Evolutionary conservation across 2,797 vertebrate genomes (phyloP).

Genomic region (Paedocypris micromegethes): DNA sequence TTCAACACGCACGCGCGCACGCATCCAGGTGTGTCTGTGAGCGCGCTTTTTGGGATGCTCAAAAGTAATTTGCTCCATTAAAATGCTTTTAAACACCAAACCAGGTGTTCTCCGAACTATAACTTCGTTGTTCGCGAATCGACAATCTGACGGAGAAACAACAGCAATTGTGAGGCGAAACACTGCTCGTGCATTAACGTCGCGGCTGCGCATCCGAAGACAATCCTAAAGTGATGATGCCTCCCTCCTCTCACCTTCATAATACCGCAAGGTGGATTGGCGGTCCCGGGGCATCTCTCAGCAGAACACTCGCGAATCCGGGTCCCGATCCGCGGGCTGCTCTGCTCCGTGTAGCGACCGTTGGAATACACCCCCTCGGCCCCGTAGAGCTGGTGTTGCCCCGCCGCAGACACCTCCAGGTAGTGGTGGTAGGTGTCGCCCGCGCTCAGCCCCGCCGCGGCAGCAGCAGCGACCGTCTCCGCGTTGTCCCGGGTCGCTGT

Average conservation of each 20-base stretch:
- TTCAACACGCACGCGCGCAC: too few species aligned
- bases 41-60: too few species aligned
- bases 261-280: conserved; percentile 72
- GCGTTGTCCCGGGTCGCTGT: conserved; percentile 55
- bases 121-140: too few species aligned
- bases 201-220: conserved; percentile 12
- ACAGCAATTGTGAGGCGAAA: not conserved
- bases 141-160: too few species aligned
- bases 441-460: conserved; percentile 45
- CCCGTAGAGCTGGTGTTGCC: conserved; percentile 53
- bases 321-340: conserved; percentile 60
- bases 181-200: not conserved
- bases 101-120: too few species aligned
- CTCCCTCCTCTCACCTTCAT: conserved; percentile 70
- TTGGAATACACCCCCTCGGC: conserved; percentile 68
- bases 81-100: too few species aligned
- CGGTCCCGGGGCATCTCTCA: conserved; percentile 64
- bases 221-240: conserved; percentile 30
- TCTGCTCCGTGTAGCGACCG: conserved; percentile 63
- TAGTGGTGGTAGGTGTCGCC: conserved; percentile 58
- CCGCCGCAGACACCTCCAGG: conserved; percentile 66
- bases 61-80: too few species aligned
- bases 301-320: conserved; percentile 69
- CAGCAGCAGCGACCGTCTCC: conserved; percentile 38
- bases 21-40: too few species aligned